Conservation (phyloP, 2,888 invertebrate species). For the Lasioglossum lativentre region DNA sequence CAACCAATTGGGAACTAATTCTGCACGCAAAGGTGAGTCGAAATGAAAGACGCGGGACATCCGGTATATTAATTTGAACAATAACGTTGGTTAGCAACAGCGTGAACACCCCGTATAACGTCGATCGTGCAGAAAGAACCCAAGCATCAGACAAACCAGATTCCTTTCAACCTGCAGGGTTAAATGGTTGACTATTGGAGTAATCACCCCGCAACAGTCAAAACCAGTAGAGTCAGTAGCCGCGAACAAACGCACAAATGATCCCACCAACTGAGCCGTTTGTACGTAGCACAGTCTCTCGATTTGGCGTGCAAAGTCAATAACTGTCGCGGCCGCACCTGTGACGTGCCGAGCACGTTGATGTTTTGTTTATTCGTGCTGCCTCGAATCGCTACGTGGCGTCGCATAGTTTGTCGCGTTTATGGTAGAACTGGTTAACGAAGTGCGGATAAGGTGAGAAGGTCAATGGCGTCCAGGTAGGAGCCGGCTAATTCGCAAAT, state of each 20-base stretch:
- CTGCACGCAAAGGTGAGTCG: no score
- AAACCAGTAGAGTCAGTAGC: neutral
- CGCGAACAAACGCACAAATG: neutral
- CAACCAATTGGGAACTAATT: no score
- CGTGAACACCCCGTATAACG: neutral
- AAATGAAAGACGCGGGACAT: no score
- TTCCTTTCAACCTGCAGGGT: neutral
- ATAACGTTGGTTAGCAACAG: neutral
- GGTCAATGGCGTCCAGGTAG: conserved; percentile 2
- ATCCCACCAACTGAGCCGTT: neutral
- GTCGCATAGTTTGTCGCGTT: neutral
- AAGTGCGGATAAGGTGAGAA: neutral
- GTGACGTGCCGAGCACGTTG: neutral
- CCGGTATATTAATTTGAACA: no score
- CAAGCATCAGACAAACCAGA: neutral
- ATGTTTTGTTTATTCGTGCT: neutral
- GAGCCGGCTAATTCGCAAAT: neutral
- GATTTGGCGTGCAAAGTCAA: neutral
- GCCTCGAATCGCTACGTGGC: neutral
- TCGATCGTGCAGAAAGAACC: neutral
- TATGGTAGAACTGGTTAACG: neutral
- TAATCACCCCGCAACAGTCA: neutral
- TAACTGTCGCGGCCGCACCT: neutral
- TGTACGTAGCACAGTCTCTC: neutral
- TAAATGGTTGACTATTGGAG: neutral